A percentile compares a stretch with the other conserved stretches of the same genome.
Evolutionary conservation across 2,888 invertebrate species (phyloP).

Genomic region (Hydraecia micacea): DNA sequence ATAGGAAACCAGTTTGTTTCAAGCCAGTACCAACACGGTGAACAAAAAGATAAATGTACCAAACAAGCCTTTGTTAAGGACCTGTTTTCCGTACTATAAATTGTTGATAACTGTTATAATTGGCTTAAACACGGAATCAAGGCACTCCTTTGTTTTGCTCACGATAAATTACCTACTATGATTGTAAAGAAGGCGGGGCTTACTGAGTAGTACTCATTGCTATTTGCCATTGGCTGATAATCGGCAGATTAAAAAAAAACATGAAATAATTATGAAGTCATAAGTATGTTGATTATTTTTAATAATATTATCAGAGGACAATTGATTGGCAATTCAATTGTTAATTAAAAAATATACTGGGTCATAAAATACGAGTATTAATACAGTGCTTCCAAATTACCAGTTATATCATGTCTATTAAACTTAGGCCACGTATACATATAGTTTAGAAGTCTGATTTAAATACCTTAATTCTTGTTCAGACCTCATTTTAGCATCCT

Average conservation of each 20-base stretch:
- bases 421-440: not conserved
- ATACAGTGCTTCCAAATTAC: not conserved
- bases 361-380: conserved; percentile 16
- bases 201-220: not conserved
- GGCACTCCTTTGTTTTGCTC: conserved; percentile 51
- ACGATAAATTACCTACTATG: conserved; percentile 32
- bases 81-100: conserved; percentile 51
- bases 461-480: conserved; percentile 14
- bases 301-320: not conserved
- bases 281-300: conserved; percentile 20
- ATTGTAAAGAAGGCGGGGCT: conserved; percentile 28
- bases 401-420: not conserved
- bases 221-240: conserved; percentile 21
- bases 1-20: conserved; percentile 48
- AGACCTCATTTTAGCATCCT: conserved; percentile 33
- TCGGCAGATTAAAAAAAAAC: not conserved
- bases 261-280: not conserved
- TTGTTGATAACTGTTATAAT: conserved; percentile 58
- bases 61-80: conserved; percentile 58
- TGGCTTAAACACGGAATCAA: conserved; percentile 51
- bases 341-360: not conserved
- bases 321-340: conserved; percentile 9
- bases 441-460: conserved; percentile 13
- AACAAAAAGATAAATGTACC: conserved; percentile 47
- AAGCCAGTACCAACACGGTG: conserved; percentile 16